Evolutionary conservation across 2,888 invertebrate genomes (phyloP), one percentile per base, ranked within the genome.

Genomic region (Dynastes tityus): DNA sequence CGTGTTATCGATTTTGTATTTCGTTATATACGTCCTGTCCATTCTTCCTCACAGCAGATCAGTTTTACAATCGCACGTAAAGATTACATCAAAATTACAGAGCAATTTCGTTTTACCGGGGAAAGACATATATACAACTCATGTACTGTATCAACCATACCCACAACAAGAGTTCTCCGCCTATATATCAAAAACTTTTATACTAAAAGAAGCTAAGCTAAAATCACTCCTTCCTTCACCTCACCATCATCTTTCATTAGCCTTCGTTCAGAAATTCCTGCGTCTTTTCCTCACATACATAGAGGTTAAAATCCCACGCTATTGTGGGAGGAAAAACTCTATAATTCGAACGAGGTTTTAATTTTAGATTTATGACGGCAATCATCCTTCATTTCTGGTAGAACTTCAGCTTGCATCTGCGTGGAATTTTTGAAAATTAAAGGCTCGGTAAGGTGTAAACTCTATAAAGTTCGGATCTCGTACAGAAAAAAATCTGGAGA

Each of bases 71-170:
- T 82, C 82, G 76, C 77, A 85, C 84, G 85, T 83, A 81, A 78
- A 81, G 85, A 85, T 85, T 85, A 83, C 82, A 85, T 85, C 85
- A 83, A 85, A 85, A 85, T 85, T 85, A 84, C 82, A 82, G 80
- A 81, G 83, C 83, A 84, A 85, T 85, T 84, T 84, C 83, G 83
- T 84, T 85, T 85, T 84, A 84, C 82, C 83, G 82, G 9, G 0
- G 80, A 78, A 79, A 79, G 74, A 79, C 76, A 77, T 45, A 45
- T 45, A 45, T 2, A 45, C 8, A 8, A 8, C 45, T 45, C 45
- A 11, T 11, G 45, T 45, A 45, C 45, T 2, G 45, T 11, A 45
- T 37, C 32, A 37, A 37, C 45, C 45, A 45, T 45, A 45, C 45
- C 2, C 11, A 11, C 11, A 45, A 45, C 45, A 64, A 73, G 53